Evolutionary conservation across 2,888 invertebrate species (phyloP), one percentile per base, ranked within the genome.

Genomic region (Cantharis flavilabris): DNA sequence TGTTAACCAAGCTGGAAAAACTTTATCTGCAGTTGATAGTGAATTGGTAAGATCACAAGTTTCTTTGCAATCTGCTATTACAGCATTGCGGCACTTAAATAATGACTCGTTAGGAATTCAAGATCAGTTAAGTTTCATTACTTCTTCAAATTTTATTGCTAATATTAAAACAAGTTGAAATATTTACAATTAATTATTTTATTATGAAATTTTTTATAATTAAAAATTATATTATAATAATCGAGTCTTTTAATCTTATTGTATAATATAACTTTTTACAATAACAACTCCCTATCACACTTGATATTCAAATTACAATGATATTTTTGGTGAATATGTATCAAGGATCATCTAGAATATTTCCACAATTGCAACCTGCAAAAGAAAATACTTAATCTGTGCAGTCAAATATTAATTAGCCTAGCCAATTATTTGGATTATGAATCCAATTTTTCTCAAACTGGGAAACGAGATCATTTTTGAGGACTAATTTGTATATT

Each of bases 11-110:
- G 85, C 87, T 28, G 81, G 78, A 23, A 86, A 85, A 81, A 85
- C 81, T 76, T 81, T 88, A 72, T 84, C 82, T 75, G 73, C 78
- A 16, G 82, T 86, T 71, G 88, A 88, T 74, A 86, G 87, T 72
- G 86, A 88, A 69, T 80, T 88, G 63, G 80, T 88, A 71, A 84
- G 85, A 76, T 88, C 88, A 13, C 88, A 88, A 81, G 75, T 87
- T 20, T 87, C 86, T 9, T 75, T 88, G 70, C 88, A 88, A 80
- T 84, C 83, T 72, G 87, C 88, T 9, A 86, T 88, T 11, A 84
- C 86, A 18, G 85, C 87, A 1, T 78, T 88, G 33, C 85, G 86
- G 78, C 79, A 84, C 10, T 80, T 88, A 16, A 86, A 86, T 76
- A 77, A 84, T 9, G 87, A 86, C 80, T 86, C 88, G 5, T 77